phyloP scores from a whole-genome alignment of 2,113 vertebrate genomes.

The Pseudorhombus dupliciocellatus region DNA sequence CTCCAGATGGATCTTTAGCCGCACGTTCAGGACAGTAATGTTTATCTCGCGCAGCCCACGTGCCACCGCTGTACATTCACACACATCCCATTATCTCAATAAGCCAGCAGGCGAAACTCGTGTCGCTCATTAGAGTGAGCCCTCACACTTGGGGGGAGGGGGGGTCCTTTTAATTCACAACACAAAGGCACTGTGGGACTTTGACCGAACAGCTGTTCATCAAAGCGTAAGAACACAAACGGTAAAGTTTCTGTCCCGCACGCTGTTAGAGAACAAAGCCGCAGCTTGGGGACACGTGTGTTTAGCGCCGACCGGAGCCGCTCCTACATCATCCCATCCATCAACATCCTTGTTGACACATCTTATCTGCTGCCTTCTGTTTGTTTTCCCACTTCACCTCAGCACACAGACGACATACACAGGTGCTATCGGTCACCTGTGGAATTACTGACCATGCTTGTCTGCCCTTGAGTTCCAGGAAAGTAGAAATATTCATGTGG shows the following conservation, averaged over 20 bases:
- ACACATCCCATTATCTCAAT: constrained; percentile 15
- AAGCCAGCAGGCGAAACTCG: not conserved
- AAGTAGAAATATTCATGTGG: not conserved
- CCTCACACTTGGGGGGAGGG: constrained; percentile 22
- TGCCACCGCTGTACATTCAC: not conserved
- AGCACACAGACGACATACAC: not conserved
- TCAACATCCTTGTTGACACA: constrained; percentile 38
- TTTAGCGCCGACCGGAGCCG: not conserved
- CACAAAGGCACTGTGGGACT: constrained; percentile 20
- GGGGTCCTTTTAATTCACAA: constrained; percentile 29
- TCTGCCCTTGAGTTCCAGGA: not conserved
- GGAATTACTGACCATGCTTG: not conserved
- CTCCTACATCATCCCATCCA: too few species aligned
- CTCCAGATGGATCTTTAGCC: not conserved
- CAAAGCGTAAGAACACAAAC: constrained; percentile 20
- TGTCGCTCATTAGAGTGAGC: constrained; percentile 36
- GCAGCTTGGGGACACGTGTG: not conserved
- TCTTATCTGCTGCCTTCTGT: constrained; percentile 14
- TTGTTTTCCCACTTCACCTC: constrained; percentile 5
- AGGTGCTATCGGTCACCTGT: not conserved
- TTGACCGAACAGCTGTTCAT: constrained; percentile 18
- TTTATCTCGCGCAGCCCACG: constrained; percentile 15
- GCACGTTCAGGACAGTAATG: not conserved
- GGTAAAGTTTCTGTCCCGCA: too few species aligned
- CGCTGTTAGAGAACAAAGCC: not conserved